Evolutionary conservation across 2,888 invertebrate genomes (phyloP).

Genomic region (Epinotia demarniana): DNA sequence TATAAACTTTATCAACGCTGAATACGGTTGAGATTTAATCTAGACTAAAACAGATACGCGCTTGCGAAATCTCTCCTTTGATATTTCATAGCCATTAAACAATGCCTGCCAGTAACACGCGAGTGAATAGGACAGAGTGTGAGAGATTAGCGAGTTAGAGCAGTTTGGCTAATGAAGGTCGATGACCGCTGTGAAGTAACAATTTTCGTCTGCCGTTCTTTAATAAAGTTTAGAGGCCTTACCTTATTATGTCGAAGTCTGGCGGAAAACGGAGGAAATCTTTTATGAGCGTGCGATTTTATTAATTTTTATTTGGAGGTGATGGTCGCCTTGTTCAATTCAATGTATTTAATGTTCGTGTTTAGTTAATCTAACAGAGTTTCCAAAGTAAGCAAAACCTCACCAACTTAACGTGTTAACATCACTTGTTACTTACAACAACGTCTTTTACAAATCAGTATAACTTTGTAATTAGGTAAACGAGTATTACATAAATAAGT

Average conservation of each 20-base stretch:
- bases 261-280: slow-evolving; percentile 27
- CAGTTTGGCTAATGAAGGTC: slow-evolving; percentile 59
- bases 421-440: not conserved
- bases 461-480: too few relatives aligned
- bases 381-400: not conserved
- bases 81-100: slow-evolving; percentile 54
- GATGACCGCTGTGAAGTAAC: slow-evolving; percentile 55
- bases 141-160: slow-evolving; percentile 52
- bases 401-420: not conserved
- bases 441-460: too few relatives aligned
- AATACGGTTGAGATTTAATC: not conserved
- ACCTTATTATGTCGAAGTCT: slow-evolving; percentile 38
- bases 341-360: not conserved
- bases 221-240: slow-evolving; percentile 43
- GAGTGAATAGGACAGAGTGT: slow-evolving; percentile 52
- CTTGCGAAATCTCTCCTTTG: not conserved
- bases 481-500: too few relatives aligned
- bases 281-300: slow-evolving; percentile 15
- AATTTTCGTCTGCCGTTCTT: slow-evolving; percentile 50
- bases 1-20: not conserved
- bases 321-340: not conserved
- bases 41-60: not conserved
- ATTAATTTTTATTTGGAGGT: not conserved
- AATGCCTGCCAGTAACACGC: slow-evolving; percentile 56
- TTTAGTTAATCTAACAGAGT: not conserved